These are phyloP conservation scores for Amblyjoppa proteus DNA, from an alignment of 2,888 invertebrate species.

Conservation along the genomic window DNA sequence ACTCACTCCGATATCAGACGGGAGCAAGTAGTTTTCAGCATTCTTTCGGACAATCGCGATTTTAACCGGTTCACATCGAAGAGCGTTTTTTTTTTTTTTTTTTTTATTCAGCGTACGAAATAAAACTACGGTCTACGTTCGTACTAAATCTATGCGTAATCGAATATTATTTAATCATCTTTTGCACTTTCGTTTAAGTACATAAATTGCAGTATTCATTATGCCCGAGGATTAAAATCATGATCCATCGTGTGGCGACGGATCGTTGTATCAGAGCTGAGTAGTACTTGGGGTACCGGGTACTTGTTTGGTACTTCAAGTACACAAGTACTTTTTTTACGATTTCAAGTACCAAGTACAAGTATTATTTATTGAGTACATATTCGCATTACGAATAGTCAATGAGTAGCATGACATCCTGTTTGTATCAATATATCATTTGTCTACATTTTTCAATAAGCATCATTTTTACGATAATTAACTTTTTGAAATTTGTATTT, in stretches of 20 bases:
- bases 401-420: no score
- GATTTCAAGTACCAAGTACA: no score
- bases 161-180: conserved; percentile 37
- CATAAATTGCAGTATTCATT: conserved; percentile 40
- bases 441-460: no score
- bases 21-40: conserved; percentile 14
- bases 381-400: no score
- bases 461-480: no score
- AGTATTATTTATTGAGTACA: no score
- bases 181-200: conserved; percentile 61
- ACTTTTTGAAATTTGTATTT: no score
- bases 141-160: conserved; percentile 25
- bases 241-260: conserved; percentile 1
- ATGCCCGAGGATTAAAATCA: neutral
- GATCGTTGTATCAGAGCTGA: neutral
- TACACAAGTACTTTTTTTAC: no score
- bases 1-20: conserved; percentile 21
- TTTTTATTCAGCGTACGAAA: conserved; percentile 19
- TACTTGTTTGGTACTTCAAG: no score
- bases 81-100: conserved; percentile 14
- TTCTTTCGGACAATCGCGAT: neutral
- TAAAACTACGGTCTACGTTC: conserved; percentile 39
- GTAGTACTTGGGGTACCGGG: no score
- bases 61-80: neutral
- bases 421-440: no score